Percentiles rank a stretch among this genome's conserved stretches.
phyloP scores from a whole-genome alignment of 2,113 vertebrate species.

The Conger conger region DNA sequence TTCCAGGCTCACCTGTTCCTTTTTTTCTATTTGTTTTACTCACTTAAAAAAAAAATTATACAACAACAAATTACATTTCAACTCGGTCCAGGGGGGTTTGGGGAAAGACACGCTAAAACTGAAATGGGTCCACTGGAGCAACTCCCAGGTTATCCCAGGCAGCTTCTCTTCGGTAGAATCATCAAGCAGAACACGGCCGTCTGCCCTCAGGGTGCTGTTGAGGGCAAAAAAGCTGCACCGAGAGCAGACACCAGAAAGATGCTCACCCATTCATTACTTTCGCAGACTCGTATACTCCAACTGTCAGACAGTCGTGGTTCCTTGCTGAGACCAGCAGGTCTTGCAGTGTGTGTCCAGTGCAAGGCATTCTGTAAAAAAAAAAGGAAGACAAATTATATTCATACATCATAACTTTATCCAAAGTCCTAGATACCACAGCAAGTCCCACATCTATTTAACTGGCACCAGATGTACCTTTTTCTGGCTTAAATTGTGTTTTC shows the following conservation, averaged over 20 bases:
- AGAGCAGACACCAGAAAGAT: neutral
- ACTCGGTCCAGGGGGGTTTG: too few relatives aligned
- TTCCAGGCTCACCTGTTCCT: too few relatives aligned
- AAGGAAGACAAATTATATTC: conserved; percentile 20
- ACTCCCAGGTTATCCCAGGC: too few relatives aligned
- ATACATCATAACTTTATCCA: neutral
- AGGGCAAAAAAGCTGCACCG: too few relatives aligned
- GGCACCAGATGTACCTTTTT: conserved; percentile 72
- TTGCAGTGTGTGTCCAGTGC: conserved; percentile 84
- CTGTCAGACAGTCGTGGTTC: conserved; percentile 90
- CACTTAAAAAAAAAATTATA: too few relatives aligned
- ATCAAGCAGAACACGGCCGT: too few relatives aligned
- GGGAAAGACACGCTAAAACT: too few relatives aligned
- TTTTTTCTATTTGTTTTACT: too few relatives aligned
- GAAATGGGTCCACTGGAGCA: too few relatives aligned
- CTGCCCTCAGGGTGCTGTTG: too few relatives aligned
- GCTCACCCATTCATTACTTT: conserved; percentile 98
- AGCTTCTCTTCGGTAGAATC: too few relatives aligned
- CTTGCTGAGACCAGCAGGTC: conserved; percentile 86
- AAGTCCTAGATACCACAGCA: neutral
- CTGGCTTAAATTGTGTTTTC: conserved; percentile 74
- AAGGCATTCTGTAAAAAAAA: conserved; percentile 74
- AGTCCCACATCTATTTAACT: neutral
- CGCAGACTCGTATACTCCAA: conserved; percentile 95
- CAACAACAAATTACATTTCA: too few relatives aligned